These are phyloP conservation scores for Pristionchus fissidentatus DNA, from an alignment of 2,888 invertebrate genomes.

Conservation along the genomic window DNA sequence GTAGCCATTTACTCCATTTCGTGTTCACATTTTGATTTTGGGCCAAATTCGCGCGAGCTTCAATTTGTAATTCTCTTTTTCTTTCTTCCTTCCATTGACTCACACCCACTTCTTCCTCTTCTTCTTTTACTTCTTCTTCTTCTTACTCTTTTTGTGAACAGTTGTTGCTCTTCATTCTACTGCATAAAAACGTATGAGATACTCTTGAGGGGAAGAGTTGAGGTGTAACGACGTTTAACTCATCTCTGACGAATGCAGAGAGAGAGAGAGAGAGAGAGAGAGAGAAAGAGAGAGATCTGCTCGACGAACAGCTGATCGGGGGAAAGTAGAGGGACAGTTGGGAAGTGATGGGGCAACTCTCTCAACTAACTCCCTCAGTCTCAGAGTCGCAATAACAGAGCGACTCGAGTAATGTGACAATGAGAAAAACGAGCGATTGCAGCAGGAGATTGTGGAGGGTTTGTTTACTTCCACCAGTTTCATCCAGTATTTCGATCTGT, in stretches of 20 bases:
- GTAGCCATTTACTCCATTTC: neutral
- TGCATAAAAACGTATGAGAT: conserved; percentile 41
- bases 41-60: conserved; percentile 41
- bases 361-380: no score
- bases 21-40: conserved; percentile 13
- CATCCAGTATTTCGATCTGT: no score
- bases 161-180: conserved; percentile 37
- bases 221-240: no score
- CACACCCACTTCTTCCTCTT: no score
- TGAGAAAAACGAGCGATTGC: conserved; percentile 26
- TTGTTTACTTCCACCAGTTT: no score
- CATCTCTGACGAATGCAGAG: neutral
- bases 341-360: conserved; percentile 19
- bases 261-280: neutral
- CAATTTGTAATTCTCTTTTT: conserved; percentile 37
- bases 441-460: neutral
- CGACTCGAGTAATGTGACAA: conserved; percentile 21
- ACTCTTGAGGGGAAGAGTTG: conserved; percentile 35
- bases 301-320: conserved; percentile 8
- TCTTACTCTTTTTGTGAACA: conserved; percentile 39
- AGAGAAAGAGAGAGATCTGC: neutral
- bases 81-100: no score
- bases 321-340: neutral
- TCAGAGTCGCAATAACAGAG: conserved; percentile 1
- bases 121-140: conserved; percentile 11